These are phyloP conservation scores for Carcharodon carcharias DNA, from an alignment of 2,797 vertebrate species.

Conservation along the genomic window DNA sequence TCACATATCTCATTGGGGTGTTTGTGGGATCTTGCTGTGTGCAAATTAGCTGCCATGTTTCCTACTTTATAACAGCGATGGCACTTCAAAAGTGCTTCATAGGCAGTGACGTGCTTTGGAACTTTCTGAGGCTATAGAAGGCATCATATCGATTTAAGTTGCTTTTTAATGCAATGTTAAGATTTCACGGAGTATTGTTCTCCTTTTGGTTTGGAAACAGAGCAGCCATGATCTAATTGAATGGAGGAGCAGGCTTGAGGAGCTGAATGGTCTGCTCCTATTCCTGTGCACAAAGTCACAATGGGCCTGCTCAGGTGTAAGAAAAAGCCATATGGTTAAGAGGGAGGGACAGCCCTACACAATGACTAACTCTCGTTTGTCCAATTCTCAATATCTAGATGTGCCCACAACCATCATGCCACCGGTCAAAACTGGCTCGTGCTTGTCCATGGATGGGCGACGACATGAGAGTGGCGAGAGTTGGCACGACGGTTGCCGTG, in stretches of 20 bases:
- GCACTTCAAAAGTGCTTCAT: not conserved
- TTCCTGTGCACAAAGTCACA: not conserved
- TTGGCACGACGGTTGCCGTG: slow-evolving; percentile 84
- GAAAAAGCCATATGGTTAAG: not conserved
- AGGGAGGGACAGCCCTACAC: not conserved
- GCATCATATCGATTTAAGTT: not conserved
- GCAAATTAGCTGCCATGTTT: not conserved
- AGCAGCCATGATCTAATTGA: not conserved
- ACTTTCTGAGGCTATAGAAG: not conserved
- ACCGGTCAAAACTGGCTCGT: slow-evolving; percentile 63
- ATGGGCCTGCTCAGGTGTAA: not conserved
- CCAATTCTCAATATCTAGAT: slow-evolving; percentile 50
- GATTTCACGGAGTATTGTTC: not conserved
- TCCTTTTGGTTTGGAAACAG: not conserved
- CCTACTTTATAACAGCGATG: too few relatives aligned
- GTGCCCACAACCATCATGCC: slow-evolving; percentile 58
- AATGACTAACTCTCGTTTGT: not conserved
- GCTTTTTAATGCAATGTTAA: not conserved
- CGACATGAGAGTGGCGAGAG: slow-evolving; percentile 74
- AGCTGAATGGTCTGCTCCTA: not conserved
- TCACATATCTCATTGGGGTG: not conserved
- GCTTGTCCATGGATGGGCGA: slow-evolving; percentile 77
- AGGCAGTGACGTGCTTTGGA: not conserved
- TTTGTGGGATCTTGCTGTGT: not conserved
- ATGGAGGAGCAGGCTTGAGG: not conserved